A percentile compares a stretch with the other conserved stretches of the same genome.
Evolutionary conservation across 2,113 vertebrate genomes (phyloP).

Genomic region (Ptychochromis oligacanthus): DNA sequence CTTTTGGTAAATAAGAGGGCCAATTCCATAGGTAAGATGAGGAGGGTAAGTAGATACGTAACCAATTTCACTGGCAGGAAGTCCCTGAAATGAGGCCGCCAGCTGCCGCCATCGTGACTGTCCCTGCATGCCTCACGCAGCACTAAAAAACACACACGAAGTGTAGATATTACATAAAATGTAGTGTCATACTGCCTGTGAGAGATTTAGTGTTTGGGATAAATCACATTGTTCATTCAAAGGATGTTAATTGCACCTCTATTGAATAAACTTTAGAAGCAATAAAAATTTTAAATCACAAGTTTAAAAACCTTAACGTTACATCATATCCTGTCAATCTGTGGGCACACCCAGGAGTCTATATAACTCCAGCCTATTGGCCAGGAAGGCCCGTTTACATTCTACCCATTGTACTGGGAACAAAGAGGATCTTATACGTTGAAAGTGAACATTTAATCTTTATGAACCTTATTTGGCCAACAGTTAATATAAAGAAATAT

Average conservation of each 20-base stretch:
- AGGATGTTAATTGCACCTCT: background rate
- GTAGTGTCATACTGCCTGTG: background rate
- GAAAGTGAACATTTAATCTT: background rate
- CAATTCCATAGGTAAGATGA: conserved; percentile 80
- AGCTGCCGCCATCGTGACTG: conserved; percentile 34
- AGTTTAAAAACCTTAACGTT: background rate
- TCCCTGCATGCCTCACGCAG: conserved; percentile 76
- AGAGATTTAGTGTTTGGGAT: background rate
- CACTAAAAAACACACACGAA: conserved; percentile 67
- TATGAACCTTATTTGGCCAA: background rate
- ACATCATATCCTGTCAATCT: background rate
- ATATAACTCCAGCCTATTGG: background rate
- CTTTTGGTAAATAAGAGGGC: conserved; percentile 67
- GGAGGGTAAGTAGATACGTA: conserved; percentile 77
- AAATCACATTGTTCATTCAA: background rate
- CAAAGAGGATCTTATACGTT: background rate
- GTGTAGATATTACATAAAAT: background rate
- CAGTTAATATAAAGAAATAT: background rate
- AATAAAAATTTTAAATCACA: background rate
- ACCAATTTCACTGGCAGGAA: conserved; percentile 75
- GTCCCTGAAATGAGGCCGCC: conserved; percentile 52
- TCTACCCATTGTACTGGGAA: background rate
- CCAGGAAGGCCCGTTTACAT: too few species aligned
- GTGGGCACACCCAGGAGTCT: background rate
- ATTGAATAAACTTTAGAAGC: background rate